Base-by-base conservation (phyloP, 2,113 vertebrate genomes). In the Copsychus sechellarum region DNA sequence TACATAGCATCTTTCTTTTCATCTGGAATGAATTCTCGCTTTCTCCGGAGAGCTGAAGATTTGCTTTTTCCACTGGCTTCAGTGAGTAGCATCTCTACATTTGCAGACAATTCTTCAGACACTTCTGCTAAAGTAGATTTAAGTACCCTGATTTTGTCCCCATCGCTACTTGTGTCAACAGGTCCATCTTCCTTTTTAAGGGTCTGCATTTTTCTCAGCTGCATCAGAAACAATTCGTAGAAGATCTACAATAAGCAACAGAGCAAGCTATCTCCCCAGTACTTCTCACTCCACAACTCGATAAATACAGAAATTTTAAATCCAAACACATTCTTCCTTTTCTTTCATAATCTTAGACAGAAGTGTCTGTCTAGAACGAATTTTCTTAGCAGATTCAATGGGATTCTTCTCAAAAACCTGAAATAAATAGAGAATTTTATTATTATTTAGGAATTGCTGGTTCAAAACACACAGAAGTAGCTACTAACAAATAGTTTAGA, bases 1-100 rank as follows among this genome's bases (percentile, higher is more conserved):
- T 99, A 99, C 90, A 98, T 94, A 11, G 95, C 98, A 97, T 99
- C 99, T 86, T 99, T 99, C 97, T 99, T 99, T 84, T 99, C 99
- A 12, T 99, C 98, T 1, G 99, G 99, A 96, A 99, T 99, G 86
- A 99, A 99, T 92, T 99, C 99, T 34, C 99, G 94, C 92, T 99
- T 67, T 67, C 65, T 69, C 65, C 45, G 17, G 65, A n/a, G 34
- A 67, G 45, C 18, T 36, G 66, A 67, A 67, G 65, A 69, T 50
- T 50, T 50, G 45, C n/a, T 50, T 48, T 67, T 48, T 36, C 45
- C 65, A 28, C 65, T 67, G 48, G 24, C 65, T 67, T 67, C 65
- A 67, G 45, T 21, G 23, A 67, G 45, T 48, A 67, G 45, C 45
- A 67, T 67, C 45, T 48, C 45, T 67, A 28, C n/a, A 67, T 67